Evolutionary conservation across 2,797 vertebrate genomes (phyloP).

Genomic region (Leptoclinus maculatus): DNA sequence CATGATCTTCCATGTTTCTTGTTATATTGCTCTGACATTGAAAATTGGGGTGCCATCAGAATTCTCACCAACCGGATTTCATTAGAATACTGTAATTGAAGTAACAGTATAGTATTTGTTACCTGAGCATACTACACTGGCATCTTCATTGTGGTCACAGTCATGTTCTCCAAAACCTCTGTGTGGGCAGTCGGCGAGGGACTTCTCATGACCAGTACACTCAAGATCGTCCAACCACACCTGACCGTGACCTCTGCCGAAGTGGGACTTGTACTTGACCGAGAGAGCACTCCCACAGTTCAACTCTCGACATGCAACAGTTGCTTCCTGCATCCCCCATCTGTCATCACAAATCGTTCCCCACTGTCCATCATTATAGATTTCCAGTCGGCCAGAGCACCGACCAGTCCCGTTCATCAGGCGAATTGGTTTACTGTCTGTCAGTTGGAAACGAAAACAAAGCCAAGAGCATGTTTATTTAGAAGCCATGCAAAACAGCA

Average conservation of each 20-base stretch:
- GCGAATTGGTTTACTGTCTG: slow-evolving; percentile 65
- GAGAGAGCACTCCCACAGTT: slow-evolving; percentile 69
- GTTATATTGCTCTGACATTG: too few species aligned
- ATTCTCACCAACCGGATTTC: too few species aligned
- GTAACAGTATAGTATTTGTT: not conserved
- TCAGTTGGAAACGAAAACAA: not conserved
- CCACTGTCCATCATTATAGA: slow-evolving; percentile 71
- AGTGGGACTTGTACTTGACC: slow-evolving; percentile 65
- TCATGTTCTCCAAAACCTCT: slow-evolving; percentile 68
- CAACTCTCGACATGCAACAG: slow-evolving; percentile 72
- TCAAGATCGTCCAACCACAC: slow-evolving; percentile 74
- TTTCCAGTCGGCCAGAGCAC: slow-evolving; percentile 80
- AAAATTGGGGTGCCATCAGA: too few species aligned
- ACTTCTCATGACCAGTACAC: slow-evolving; percentile 70
- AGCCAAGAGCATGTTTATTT: not conserved
- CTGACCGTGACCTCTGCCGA: slow-evolving; percentile 57
- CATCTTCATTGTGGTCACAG: slow-evolving; percentile 77
- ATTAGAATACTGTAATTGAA: too few species aligned
- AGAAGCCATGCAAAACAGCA: not conserved
- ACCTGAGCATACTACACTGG: slow-evolving; percentile 76
- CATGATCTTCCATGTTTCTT: too few species aligned
- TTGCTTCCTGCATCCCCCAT: slow-evolving; percentile 75
- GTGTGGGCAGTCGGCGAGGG: slow-evolving; percentile 67
- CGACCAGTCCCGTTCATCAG: slow-evolving; percentile 68
- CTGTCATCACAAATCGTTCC: slow-evolving; percentile 77